phyloP scores from a whole-genome alignment of 92 coral and sea anemone genomes.

The Anthopleura xanthogrammica region DNA sequence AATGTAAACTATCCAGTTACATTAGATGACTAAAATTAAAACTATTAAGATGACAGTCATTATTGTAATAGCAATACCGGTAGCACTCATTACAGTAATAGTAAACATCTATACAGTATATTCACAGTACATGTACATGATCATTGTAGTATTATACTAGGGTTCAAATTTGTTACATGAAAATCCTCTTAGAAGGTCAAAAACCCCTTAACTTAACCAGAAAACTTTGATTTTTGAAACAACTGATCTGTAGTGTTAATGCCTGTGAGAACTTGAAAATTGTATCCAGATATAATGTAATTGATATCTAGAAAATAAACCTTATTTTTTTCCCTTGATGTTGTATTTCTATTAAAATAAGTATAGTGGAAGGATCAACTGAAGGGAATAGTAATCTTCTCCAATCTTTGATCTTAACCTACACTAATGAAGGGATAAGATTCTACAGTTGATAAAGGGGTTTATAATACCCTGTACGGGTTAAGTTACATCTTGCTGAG shows the following conservation, averaged over 20 bases:
- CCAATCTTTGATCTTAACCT: not conserved
- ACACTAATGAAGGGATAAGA: not conserved
- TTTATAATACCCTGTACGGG: not conserved
- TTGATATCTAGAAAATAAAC: not conserved
- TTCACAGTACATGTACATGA: no score
- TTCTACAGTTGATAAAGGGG: not conserved
- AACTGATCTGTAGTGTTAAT: no score
- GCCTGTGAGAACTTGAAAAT: not conserved
- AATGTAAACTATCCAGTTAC: no score
- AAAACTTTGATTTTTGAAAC: not conserved
- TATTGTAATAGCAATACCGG: no score
- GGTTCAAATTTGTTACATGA: not conserved
- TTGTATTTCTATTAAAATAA: not conserved
- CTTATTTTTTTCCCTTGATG: not conserved
- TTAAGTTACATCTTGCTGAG: not conserved
- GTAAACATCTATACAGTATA: no score
- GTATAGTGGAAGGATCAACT: not conserved
- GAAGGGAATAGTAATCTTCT: not conserved
- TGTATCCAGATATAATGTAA: not conserved
- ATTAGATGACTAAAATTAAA: no score
- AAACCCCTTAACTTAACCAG: not conserved
- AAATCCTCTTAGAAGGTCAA: constrained; percentile 2
- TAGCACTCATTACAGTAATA: no score
- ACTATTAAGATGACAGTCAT: no score
- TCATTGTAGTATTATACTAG: no score